phyloP scores from a whole-genome alignment of 2,113 vertebrate species.

The Pithys albifrons region DNA sequence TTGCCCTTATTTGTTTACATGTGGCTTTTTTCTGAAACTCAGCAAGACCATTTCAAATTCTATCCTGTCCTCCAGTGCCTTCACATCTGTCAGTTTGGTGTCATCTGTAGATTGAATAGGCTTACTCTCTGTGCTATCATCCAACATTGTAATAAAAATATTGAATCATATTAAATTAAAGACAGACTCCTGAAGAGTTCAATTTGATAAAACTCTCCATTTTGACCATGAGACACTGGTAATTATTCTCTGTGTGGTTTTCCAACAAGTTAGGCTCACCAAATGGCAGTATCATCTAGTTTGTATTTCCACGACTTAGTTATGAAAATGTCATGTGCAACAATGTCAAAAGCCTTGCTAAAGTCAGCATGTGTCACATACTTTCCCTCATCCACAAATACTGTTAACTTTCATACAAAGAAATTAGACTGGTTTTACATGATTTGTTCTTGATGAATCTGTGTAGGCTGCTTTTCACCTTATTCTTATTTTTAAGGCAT shows the following conservation, averaged over 20 bases:
- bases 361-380: neutral
- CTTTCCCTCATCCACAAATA: neutral
- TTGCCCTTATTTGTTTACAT: neutral
- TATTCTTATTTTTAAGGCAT: neutral
- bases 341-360: neutral
- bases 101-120: conserved; percentile 33
- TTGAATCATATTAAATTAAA: conserved; percentile 43
- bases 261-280: neutral
- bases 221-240: conserved; percentile 22
- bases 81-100: neutral
- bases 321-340: conserved; percentile 23
- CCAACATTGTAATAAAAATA: conserved; percentile 28
- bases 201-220: conserved; percentile 45
- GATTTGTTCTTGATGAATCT: neutral
- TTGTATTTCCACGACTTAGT: conserved; percentile 2
- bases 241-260: conserved; percentile 26
- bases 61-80: neutral
- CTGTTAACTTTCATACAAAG: neutral
- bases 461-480: neutral
- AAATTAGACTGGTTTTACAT: neutral
- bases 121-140: conserved; percentile 13
- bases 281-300: neutral
- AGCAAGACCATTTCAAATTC: neutral
- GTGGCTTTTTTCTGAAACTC: neutral
- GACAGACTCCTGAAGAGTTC: conserved; percentile 19